A percentile compares a stretch with the other conserved stretches of the same genome.
Conservation (phyloP, 2,797 vertebrate species). For the Peromyscus eremicus region DNA sequence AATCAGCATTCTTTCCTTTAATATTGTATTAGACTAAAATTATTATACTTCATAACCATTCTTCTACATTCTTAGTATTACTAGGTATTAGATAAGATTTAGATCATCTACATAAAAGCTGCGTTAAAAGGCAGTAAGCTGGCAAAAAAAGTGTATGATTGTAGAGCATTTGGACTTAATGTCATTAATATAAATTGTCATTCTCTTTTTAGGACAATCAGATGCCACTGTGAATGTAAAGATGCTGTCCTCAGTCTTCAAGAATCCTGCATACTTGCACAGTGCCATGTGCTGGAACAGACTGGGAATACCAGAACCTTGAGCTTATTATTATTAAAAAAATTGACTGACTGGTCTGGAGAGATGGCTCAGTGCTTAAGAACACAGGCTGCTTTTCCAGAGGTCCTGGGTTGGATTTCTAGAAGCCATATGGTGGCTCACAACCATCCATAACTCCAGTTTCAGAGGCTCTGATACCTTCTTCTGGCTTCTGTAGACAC, state of each 20-base stretch:
- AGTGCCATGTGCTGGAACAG: accelerated
- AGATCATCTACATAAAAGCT: not conserved
- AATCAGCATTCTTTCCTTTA: not conserved
- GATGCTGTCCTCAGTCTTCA: not conserved
- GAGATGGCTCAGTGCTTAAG: not conserved
- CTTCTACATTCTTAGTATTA: not conserved
- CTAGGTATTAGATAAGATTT: not conserved
- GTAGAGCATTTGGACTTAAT: not conserved
- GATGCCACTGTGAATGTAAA: not conserved
- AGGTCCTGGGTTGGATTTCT: not conserved
- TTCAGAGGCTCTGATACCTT: not conserved
- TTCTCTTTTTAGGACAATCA: not conserved
- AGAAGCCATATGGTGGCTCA: not conserved
- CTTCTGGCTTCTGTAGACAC: not conserved
- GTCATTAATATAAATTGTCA: not conserved
- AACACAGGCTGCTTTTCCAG: not conserved
- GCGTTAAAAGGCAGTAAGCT: not conserved
- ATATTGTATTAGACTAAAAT: not conserved
- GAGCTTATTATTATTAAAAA: not conserved
- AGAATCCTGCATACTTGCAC: not conserved
- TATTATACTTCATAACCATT: not conserved
- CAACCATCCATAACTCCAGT: not conserved
- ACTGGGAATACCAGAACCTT: not conserved
- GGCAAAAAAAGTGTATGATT: not conserved
- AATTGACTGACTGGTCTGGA: not conserved